phyloP scores from a whole-genome alignment of 1,140 invertebrate species.

The Spodoptera litura region DNA sequence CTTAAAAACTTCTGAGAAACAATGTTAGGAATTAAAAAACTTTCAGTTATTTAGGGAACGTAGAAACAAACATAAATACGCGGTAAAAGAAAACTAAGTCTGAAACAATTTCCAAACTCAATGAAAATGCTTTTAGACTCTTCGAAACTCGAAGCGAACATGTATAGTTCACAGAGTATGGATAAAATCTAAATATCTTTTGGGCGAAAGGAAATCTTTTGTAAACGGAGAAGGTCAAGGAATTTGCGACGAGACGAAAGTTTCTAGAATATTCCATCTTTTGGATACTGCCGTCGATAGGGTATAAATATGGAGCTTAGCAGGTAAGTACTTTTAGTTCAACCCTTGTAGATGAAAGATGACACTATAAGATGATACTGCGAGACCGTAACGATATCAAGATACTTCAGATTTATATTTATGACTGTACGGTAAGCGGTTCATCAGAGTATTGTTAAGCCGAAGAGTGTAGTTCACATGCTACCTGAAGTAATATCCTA shows the following conservation, averaged over 20 bases:
- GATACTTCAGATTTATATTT: constrained; percentile 26
- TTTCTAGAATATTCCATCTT: constrained; percentile 33
- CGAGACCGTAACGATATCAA: constrained; percentile 5
- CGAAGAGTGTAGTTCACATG: background rate
- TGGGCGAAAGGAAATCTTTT: constrained; percentile 3
- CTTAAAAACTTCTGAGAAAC: background rate
- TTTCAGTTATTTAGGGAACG: background rate
- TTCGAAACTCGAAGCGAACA: background rate
- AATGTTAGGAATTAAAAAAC: background rate
- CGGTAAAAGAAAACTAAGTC: constrained; percentile 4
- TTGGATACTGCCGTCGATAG: constrained; percentile 16
- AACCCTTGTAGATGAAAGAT: constrained; percentile 25
- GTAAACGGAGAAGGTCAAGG: constrained; percentile 21
- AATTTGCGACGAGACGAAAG: background rate
- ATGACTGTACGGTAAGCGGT: constrained; percentile 1
- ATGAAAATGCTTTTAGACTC: constrained; percentile 22
- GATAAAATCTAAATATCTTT: constrained; percentile 19
- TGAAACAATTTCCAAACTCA: constrained; percentile 27
- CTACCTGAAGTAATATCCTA: constrained; percentile 14
- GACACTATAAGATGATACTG: constrained; percentile 29
- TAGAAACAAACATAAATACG: constrained; percentile 16
- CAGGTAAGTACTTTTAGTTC: constrained; percentile 6
- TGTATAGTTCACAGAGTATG: background rate
- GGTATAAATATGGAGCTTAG: constrained; percentile 35
- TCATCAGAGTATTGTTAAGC: constrained; percentile 21